A percentile compares a stretch with the other conserved stretches of the same genome.
Evolutionary conservation across 2,888 invertebrate species (phyloP).

Genomic region (Urechis unicinctus): DNA sequence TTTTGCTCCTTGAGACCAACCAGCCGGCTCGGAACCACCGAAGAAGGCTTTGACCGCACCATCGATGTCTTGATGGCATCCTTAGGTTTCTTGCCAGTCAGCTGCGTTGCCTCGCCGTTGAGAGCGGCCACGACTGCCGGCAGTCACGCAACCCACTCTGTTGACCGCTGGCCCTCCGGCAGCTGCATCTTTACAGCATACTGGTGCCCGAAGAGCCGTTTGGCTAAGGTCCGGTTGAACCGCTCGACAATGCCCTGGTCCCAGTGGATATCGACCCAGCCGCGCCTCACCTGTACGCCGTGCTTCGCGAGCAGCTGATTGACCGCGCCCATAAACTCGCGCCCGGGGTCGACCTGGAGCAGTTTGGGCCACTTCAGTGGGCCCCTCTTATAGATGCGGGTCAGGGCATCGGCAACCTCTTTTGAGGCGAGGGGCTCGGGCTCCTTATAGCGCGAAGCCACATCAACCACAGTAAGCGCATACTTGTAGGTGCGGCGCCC

Average conservation of each 20-base stretch:
- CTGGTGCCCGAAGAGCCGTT: slow-evolving; percentile 18
- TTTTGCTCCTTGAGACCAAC: not conserved
- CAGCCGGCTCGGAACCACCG: not conserved
- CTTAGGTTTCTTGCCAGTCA: slow-evolving; percentile 5
- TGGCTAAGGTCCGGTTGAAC: slow-evolving; percentile 18
- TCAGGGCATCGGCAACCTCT: slow-evolving; percentile 18
- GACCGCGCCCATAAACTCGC: slow-evolving; percentile 17
- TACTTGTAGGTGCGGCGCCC: slow-evolving; percentile 18
- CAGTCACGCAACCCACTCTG: slow-evolving; percentile 18
- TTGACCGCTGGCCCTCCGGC: too few species aligned
- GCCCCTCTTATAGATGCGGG: slow-evolving; percentile 15
- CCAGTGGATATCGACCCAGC: slow-evolving; percentile 15
- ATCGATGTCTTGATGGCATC: slow-evolving; percentile 4
- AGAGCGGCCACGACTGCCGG: slow-evolving; percentile 14
- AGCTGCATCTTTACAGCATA: too few species aligned
- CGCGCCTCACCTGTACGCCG: too few species aligned
- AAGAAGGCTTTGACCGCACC: not conserved
- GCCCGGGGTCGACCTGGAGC: slow-evolving; percentile 19
- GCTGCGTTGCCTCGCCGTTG: slow-evolving; percentile 13
- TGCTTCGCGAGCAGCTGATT: too few species aligned
- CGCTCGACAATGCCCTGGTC: slow-evolving; percentile 18
- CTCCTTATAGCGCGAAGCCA: slow-evolving; percentile 19
- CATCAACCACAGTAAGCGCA: slow-evolving; percentile 19
- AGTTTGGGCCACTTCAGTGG: slow-evolving; percentile 15
- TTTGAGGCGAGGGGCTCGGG: slow-evolving; percentile 20